Evolutionary conservation across 2,888 invertebrate genomes (phyloP).

Genomic region (Idaea straminata): DNA sequence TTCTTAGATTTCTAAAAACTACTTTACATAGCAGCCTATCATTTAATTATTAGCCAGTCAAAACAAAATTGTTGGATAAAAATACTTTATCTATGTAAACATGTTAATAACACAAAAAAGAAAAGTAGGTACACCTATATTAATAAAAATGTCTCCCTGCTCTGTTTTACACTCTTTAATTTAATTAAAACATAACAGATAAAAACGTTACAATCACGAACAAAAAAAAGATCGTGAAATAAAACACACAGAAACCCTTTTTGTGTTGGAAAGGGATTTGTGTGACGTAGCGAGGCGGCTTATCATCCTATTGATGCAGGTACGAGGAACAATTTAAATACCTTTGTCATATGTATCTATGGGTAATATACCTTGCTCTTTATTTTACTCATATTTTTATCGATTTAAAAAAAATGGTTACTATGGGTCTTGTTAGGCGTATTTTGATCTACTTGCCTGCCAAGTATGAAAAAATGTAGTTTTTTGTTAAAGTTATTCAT

Average conservation of each 20-base stretch:
- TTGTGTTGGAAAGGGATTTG: slow-evolving; percentile 52
- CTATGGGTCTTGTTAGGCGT: too few species aligned
- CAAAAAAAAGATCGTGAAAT: slow-evolving; percentile 17
- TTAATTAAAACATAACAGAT: slow-evolving; percentile 32
- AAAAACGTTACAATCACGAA: slow-evolving; percentile 22
- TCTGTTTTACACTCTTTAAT: slow-evolving; percentile 14
- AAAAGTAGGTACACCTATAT: slow-evolving; percentile 13
- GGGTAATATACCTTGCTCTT: neutral
- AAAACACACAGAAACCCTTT: slow-evolving; percentile 44
- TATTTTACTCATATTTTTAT: neutral
- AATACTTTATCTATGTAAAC: neutral
- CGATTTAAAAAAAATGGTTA: neutral
- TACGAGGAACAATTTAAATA: slow-evolving; percentile 26
- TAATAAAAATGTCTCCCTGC: neutral
- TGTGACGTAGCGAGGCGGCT: slow-evolving; percentile 55
- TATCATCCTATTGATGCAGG: slow-evolving; percentile 55
- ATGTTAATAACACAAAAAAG: neutral
- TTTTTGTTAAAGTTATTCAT: too few species aligned
- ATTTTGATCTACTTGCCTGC: too few species aligned
- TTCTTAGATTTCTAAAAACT: neutral
- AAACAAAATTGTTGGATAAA: neutral
- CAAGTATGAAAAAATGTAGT: too few species aligned
- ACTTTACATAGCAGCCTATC: too few species aligned
- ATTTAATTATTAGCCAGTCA: too few species aligned
- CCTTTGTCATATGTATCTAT: slow-evolving; percentile 7